Conservation (phyloP, 1,140 invertebrate genomes). For the Eubasilissa regina region DNA sequence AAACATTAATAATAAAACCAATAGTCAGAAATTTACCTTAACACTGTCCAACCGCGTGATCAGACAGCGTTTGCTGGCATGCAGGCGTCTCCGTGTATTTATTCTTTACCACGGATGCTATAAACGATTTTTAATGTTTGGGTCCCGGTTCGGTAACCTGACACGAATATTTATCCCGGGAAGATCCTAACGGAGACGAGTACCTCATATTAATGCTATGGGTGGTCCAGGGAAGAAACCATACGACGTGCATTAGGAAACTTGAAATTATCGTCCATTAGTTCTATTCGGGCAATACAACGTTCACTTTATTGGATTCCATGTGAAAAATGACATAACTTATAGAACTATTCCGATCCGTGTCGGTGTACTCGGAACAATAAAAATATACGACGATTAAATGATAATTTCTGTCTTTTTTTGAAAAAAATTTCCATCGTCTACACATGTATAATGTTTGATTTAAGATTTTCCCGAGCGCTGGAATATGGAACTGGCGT, state of each 20-base stretch:
- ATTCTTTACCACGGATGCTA: conserved; percentile 42
- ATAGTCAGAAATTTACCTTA: conserved; percentile 43
- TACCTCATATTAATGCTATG: conserved; percentile 41
- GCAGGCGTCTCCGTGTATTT: conserved; percentile 39
- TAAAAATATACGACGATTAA: too few relatives aligned
- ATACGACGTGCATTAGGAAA: conserved; percentile 19
- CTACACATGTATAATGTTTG: too few relatives aligned
- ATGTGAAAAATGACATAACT: conserved; percentile 21
- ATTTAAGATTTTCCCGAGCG: too few relatives aligned
- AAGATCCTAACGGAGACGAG: conserved; percentile 15
- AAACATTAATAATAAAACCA: conserved; percentile 44
- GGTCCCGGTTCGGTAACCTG: conserved; percentile 42
- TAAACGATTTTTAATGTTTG: conserved; percentile 47
- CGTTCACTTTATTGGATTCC: conserved; percentile 32
- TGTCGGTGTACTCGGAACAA: neutral
- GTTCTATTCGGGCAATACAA: conserved; percentile 37
- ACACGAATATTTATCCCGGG: conserved; percentile 44
- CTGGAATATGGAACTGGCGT: too few relatives aligned
- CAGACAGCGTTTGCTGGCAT: conserved; percentile 9
- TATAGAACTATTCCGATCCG: conserved; percentile 17
- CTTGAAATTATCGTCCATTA: conserved; percentile 40
- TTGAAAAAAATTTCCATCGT: too few relatives aligned
- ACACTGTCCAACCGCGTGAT: conserved; percentile 24
- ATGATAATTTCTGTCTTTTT: too few relatives aligned
- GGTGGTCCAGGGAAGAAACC: conserved; percentile 40